These are phyloP conservation scores for Drosophila tanythrix DNA, from an alignment of 2,888 invertebrate species.

Conservation along the genomic window DNA sequence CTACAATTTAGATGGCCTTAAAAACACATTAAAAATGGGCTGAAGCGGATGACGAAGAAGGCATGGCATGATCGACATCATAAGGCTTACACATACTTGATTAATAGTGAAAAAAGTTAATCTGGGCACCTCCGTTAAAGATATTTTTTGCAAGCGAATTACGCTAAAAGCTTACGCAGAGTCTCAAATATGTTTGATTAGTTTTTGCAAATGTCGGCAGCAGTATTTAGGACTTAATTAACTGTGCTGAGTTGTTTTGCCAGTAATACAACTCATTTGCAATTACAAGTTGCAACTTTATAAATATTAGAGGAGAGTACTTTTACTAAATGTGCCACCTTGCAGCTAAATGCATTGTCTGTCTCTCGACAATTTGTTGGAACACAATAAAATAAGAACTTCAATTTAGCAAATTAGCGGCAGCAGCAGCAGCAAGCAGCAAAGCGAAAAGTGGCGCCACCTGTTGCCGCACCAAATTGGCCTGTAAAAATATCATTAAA, in stretches of 20 bases:
- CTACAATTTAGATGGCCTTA: background rate
- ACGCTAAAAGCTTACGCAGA: background rate
- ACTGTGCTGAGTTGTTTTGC: background rate
- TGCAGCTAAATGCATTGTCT: slow-evolving; percentile 17
- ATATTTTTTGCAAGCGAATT: background rate
- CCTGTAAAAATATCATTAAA: slow-evolving; percentile 71
- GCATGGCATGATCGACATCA: background rate
- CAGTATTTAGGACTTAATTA: background rate
- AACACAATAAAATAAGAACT: slow-evolving; percentile 60
- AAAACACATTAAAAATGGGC: no score
- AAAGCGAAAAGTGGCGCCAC: slow-evolving; percentile 45
- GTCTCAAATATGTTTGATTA: background rate
- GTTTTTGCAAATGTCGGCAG: background rate
- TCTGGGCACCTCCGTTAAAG: background rate
- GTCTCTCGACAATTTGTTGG: slow-evolving; percentile 27
- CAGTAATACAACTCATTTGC: slow-evolving; percentile 36
- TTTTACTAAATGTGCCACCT: background rate
- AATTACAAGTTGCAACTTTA: background rate
- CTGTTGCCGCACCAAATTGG: slow-evolving; percentile 61
- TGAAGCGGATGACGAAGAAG: no score
- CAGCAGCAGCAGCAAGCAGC: slow-evolving; percentile 28
- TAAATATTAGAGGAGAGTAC: background rate
- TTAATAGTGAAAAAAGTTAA: background rate
- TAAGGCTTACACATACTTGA: background rate
- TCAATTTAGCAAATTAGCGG: slow-evolving; percentile 66